Conservation (phyloP, 53 echinoderm and acorn worm genomes). For the Stichopus horrens region DNA sequence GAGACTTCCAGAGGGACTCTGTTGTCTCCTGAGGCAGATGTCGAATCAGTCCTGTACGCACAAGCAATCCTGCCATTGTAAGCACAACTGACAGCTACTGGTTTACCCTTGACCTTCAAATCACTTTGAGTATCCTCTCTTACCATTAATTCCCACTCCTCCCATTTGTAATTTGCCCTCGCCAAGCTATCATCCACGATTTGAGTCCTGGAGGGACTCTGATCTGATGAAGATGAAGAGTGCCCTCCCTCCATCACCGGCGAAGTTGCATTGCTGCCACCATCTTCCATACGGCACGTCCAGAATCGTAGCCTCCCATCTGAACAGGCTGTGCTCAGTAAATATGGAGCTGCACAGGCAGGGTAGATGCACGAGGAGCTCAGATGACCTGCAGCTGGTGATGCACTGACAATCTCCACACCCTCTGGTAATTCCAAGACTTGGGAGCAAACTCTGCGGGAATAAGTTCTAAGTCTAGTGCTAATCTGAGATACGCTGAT, state of each 20-base stretch:
- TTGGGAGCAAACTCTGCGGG: conserved; percentile 91
- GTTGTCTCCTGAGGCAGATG: conserved; percentile 7
- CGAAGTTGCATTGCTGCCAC: conserved; percentile 42
- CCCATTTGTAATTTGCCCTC: conserved; percentile 74
- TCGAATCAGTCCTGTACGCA: conserved; percentile 62
- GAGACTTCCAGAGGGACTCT: conserved; percentile 64
- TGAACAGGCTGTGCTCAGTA: conserved; percentile 88
- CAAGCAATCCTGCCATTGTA: conserved; percentile 94
- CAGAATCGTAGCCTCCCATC: conserved; percentile 97
- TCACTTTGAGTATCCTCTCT: conserved; percentile 71
- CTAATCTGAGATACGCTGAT: conserved; percentile 58
- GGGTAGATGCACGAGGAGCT: conserved; percentile 96
- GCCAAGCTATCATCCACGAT: conserved; percentile 61
- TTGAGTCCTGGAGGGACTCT: conserved; percentile 1
- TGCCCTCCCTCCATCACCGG: conserved; percentile 51
- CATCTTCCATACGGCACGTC: conserved; percentile 74
- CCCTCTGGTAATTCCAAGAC: conserved; percentile 74
- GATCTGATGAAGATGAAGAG: conserved; percentile 31
- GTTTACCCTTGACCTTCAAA: conserved; percentile 73
- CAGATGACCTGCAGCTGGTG: conserved; percentile 96
- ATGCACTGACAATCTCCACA: conserved; percentile 80
- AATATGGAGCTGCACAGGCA: conserved; percentile 75
- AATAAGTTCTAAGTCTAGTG: conserved; percentile 82
- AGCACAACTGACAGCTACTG: conserved; percentile 83
- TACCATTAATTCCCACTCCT: conserved; percentile 88